These are phyloP conservation scores for Loxodonta africana DNA, from an alignment of 2,113 vertebrate species.

Conservation along the genomic window DNA sequence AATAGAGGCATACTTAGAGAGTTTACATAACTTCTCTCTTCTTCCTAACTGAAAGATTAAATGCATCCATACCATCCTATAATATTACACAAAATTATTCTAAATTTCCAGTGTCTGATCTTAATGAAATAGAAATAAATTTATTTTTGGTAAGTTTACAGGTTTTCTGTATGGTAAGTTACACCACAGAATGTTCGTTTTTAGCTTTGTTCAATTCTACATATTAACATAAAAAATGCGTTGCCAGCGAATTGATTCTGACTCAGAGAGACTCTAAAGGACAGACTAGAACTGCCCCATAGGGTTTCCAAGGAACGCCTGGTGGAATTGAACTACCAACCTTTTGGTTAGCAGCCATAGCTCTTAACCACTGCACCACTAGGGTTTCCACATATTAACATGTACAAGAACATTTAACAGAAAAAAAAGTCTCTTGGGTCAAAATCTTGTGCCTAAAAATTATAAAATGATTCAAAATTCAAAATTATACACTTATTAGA, in stretches of 20 bases:
- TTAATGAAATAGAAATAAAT: not conserved
- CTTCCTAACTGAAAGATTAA: not conserved
- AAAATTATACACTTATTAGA: not conserved
- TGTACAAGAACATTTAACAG: not conserved
- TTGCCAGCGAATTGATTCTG: no score
- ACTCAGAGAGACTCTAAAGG: no score
- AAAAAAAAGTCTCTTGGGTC: not conserved
- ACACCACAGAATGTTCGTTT: not conserved
- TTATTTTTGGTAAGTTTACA: not conserved
- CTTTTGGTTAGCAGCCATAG: no score
- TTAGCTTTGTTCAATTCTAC: not conserved
- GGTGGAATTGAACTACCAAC: no score
- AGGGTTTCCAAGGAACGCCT: no score
- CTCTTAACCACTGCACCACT: no score
- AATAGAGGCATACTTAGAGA: not conserved
- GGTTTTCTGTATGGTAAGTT: not conserved
- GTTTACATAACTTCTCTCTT: not conserved
- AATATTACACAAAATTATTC: not conserved
- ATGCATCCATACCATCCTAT: not conserved
- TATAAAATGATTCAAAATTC: not conserved
- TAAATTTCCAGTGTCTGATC: not conserved
- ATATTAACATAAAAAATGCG: not conserved
- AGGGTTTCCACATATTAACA: not conserved
- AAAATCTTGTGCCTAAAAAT: not conserved
- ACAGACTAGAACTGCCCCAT: no score